Evolutionary conservation across 2,113 vertebrate species (phyloP).

Genomic region (Rhinoptilus africanus): DNA sequence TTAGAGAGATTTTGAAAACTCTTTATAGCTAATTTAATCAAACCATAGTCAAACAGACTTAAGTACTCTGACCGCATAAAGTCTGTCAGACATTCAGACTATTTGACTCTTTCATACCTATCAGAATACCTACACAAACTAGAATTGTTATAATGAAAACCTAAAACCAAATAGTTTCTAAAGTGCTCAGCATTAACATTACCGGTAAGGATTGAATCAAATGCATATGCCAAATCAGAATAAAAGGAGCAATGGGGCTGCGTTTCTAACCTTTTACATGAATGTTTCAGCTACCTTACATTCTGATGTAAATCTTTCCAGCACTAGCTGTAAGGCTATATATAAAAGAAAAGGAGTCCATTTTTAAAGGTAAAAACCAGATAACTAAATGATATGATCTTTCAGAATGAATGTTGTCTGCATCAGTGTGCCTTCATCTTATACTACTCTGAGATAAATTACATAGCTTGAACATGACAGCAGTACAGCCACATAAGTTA

Average conservation of each 20-base stretch:
- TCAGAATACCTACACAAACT: neutral
- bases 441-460: neutral
- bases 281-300: neutral
- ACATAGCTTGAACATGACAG: neutral
- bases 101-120: neutral
- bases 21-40: neutral
- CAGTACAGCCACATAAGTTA: neutral
- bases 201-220: neutral
- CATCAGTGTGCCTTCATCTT: neutral
- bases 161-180: neutral
- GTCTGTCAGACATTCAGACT: neutral
- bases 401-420: neutral
- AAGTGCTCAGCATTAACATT: neutral
- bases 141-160: neutral
- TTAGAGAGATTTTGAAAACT: neutral
- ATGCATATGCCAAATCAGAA: neutral
- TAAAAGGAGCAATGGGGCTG: rapidly evolving
- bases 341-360: neutral
- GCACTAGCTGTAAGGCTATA: neutral
- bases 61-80: neutral
- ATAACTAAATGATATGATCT: neutral
- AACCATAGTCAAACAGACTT: neutral
- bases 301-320: neutral
- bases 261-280: neutral
- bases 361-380: neutral